Evolutionary conservation across 2,888 invertebrate genomes (phyloP), one percentile per base, ranked within the genome.

Genomic region (Lathronympha strigana): DNA sequence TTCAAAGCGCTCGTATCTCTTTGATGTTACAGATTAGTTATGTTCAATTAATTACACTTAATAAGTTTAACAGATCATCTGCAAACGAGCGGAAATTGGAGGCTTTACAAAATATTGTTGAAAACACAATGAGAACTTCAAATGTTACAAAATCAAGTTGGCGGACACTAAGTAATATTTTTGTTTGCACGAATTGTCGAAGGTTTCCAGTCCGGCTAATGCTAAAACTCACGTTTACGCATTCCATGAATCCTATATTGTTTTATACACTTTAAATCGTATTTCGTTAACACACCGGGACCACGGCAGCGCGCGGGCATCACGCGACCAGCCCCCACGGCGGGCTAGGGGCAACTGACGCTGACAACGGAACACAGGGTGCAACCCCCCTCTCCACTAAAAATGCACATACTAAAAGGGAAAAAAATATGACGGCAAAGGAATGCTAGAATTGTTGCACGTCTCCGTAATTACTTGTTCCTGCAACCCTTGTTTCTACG

Each of bases 381-480:
- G 75, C 81, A 80, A 82, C 83, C 83, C 81, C 76, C 82, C 70
- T 78, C 73, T 68, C 75, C 76, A 78, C 82, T 80, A 86, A 84
- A 81, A 87, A 88, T 88, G 86, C 88, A 90, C 86, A 84, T 82
- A 81, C 81, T 80, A 79, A 78, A 82, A 83, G 76, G 75, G 76
- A 81, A 86, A 85, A 84, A 83, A 79, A 74, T 73, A 70, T 71
- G 71, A 67, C 66, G 70, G 78, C 72, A 78, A 83, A 84, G 78
- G 83, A 86, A 87, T 83, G 84, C 74, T 73, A 80, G 79, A 81
- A 83, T 74, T 77, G 81, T 82, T 82, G 70, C 71, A 73, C 70
- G 72, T 75, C 76, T 74, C 68, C 72, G 70, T 82, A 78, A 83
- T 83, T 78, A 78, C 79, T 80, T 75, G 72, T 74, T 71, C 71